phyloP scores from a whole-genome alignment of 2,797 vertebrate species.

The Saxicola maurus region DNA sequence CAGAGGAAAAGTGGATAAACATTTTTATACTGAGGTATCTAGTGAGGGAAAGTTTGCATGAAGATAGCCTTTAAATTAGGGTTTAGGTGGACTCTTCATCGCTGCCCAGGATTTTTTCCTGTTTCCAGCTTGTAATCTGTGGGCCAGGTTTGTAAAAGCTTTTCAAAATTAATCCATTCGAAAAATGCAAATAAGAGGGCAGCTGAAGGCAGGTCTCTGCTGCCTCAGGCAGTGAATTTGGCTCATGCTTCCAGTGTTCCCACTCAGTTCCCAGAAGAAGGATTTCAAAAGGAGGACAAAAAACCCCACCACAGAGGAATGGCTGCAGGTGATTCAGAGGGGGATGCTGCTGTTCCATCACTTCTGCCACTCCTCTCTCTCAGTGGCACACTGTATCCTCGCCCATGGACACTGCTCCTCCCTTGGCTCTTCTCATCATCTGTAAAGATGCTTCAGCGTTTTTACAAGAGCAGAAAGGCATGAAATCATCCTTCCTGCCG shows the following conservation, averaged over 20 bases:
- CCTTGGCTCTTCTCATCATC: neutral
- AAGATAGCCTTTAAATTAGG: neutral
- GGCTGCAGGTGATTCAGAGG: neutral
- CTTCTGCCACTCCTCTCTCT: fast-evolving
- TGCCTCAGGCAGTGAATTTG: neutral
- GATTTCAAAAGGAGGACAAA: neutral
- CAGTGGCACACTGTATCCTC: fast-evolving
- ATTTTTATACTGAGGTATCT: neutral
- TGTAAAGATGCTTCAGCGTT: neutral
- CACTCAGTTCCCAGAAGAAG: neutral
- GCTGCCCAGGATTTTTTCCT: neutral
- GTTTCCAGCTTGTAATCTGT: neutral
- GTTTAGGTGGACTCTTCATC: neutral
- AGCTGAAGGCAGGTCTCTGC: conserved; percentile 1
- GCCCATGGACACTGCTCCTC: neutral
- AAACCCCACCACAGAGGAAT: neutral
- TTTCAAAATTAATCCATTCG: neutral
- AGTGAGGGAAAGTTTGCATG: neutral
- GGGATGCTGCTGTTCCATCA: neutral
- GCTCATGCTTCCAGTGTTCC: neutral
- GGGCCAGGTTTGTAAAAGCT: neutral
- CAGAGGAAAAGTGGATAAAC: neutral
- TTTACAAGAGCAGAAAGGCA: neutral
- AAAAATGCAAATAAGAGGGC: neutral
- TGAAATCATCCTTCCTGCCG: neutral